Evolutionary conservation across 2,888 invertebrate species (phyloP).

Genomic region (Pollenia amentaria): DNA sequence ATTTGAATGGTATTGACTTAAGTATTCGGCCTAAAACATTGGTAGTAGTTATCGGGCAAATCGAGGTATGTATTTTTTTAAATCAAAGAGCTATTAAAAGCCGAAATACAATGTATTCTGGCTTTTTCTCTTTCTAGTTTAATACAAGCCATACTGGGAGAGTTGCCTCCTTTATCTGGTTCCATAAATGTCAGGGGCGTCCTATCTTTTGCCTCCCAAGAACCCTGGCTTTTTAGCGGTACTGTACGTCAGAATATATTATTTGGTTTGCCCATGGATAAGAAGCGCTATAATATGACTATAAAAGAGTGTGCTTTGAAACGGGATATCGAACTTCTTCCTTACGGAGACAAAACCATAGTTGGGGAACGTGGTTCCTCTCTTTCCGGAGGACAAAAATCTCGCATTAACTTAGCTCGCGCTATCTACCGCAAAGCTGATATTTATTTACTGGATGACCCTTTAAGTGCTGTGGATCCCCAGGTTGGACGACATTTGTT

Average conservation of each 20-base stretch:
- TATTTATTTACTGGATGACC: slow-evolving; percentile 95
- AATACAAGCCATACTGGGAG: slow-evolving; percentile 86
- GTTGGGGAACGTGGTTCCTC: slow-evolving; percentile 94
- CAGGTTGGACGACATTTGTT: slow-evolving; percentile 95
- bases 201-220: slow-evolving; percentile 91
- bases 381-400: slow-evolving; percentile 94
- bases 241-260: slow-evolving; percentile 88
- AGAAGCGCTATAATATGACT: slow-evolving; percentile 86
- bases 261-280: slow-evolving; percentile 87
- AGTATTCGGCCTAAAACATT: slow-evolving; percentile 87
- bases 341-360: slow-evolving; percentile 87
- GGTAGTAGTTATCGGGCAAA: slow-evolving; percentile 89
- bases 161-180: slow-evolving; percentile 85
- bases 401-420: slow-evolving; percentile 94
- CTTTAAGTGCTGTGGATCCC: slow-evolving; percentile 95
- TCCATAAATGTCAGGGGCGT: slow-evolving; percentile 86
- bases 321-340: slow-evolving; percentile 86
- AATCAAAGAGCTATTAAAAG: not conserved
- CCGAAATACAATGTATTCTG: not conserved
- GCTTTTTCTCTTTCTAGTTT: slow-evolving; percentile 79
- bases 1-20: slow-evolving; percentile 88
- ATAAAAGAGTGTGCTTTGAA: slow-evolving; percentile 85
- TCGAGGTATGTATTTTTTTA: slow-evolving; percentile 78
- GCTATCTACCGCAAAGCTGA: slow-evolving; percentile 94
- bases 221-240: slow-evolving; percentile 93